Evolutionary conservation across 2,888 invertebrate genomes (phyloP), one percentile per base, ranked within the genome.

Genomic region (Tenthredo distinguenda): DNA sequence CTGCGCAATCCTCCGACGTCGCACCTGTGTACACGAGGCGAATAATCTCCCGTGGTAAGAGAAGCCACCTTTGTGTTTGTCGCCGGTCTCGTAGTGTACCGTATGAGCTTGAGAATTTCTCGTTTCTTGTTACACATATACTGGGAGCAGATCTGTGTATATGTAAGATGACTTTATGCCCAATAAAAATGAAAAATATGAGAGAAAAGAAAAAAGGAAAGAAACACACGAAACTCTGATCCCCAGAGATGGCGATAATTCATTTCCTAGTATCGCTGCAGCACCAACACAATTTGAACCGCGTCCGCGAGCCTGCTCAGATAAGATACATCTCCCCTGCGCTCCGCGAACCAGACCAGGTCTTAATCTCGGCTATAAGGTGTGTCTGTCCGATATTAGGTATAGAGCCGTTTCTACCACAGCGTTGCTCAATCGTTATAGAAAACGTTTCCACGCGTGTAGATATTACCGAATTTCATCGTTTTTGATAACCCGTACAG

Each of bases 11-110:
- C 83, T 43, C 50, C 68, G 84, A 87, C 88, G 88, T 86, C 89
- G 91, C 93, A 93, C 92, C 93, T 93, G 93, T 93, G 93, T 93
- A 93, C 91, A 93, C 92, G 90, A 71, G 88, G 90, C 88, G 87
- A 81, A 91, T 92, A 92, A 92, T 92, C 91, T 90, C 89, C 87
- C 87, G 88, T 88, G 88, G 88, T 90, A 90, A 85, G 89, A 89
- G 47, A 89, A 89, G 89, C 87, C 90, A 90, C 88, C 91, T 91
- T 91, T 91, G 91, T 92, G 91, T 90, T 40, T 26, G 62, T 62
- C 58, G 40, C 40, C 31, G 26, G 65, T 83, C 18, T 50, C n/a
- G 26, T 34, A n/a, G 47, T 12, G 40, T 62, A 26, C 37, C 0
- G 37, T 47, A 34, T 68, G 26, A 9, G 47, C 10, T 40, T 65